Evolutionary conservation across 1,140 invertebrate species (phyloP).

Genomic region (Drosophila pallidifrons): DNA sequence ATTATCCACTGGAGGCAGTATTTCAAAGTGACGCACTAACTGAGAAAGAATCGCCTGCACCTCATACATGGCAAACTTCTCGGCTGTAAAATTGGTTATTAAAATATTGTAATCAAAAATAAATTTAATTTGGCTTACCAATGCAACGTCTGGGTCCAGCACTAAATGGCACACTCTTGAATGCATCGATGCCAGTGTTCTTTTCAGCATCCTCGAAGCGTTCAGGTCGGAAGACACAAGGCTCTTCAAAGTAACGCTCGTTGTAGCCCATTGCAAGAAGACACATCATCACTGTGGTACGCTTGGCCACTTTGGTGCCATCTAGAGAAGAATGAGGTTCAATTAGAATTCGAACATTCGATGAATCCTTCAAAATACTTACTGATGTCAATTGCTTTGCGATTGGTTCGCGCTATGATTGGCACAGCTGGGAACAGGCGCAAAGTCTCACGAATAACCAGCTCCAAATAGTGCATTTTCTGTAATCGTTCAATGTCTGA

Average conservation of each 20-base stretch:
- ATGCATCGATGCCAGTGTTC: slow-evolving; percentile 71
- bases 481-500: slow-evolving; percentile 85
- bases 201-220: slow-evolving; percentile 86
- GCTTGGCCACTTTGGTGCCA: slow-evolving; percentile 74
- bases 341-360: not conserved
- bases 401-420: slow-evolving; percentile 87
- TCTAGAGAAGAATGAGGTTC: slow-evolving; percentile 29
- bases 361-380: slow-evolving; percentile 38
- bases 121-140: slow-evolving; percentile 36
- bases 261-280: slow-evolving; percentile 82
- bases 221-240: slow-evolving; percentile 91
- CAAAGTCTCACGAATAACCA: slow-evolving; percentile 89
- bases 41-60: slow-evolving; percentile 84
- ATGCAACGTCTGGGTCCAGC: slow-evolving; percentile 77
- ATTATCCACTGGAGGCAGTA: slow-evolving; percentile 69
- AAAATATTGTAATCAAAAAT: not conserved
- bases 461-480: slow-evolving; percentile 89
- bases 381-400: slow-evolving; percentile 88
- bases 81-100: slow-evolving; percentile 43
- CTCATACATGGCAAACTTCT: slow-evolving; percentile 85
- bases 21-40: slow-evolving; percentile 80
- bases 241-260: slow-evolving; percentile 89
- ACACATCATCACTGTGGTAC: slow-evolving; percentile 78
- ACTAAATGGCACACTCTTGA: slow-evolving; percentile 88
- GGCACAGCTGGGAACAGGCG: slow-evolving; percentile 91